Base-by-base conservation (phyloP, 2,888 invertebrate genomes). In the Chrysolina haemoptera region DNA sequence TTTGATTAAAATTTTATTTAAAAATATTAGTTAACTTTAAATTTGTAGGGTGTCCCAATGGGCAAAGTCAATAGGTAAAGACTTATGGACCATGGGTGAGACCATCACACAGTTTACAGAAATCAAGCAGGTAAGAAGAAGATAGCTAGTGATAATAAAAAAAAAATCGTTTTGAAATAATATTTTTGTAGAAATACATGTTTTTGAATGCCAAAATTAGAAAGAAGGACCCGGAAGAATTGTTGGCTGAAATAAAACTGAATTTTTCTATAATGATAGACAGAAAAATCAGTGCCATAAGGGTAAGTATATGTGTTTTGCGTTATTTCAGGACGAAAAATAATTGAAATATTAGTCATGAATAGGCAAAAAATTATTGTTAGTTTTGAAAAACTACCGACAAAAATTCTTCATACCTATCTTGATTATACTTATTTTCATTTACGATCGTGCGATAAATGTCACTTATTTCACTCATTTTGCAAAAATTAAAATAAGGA, bases 271-370 rank as follows among this genome's bases (percentile, higher is more conserved):
- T 92, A 69, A 96, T 97, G 94, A 90, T 97, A 81, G 93, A 94
- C 62, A 91, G 94, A 82, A 96, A 97, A 91, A 95, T 95, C 90
- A 95, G 96, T 83, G 96, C 97, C n/a, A 94, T 97, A 71, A 91
- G 91, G 90, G 94, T 94, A 90, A 88, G 83, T 73, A 41, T n/a
- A 12, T 12, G 27, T 18, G 5, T 27, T 5, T 27, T 27, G 5
- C 5, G 5, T 27, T 27, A 27, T 27, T 27, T 27, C 27, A 27
- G 27, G 5, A 27, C 27, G 5, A 27, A 27, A 27, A 27, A 27
- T n/a, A n/a, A n/a, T n/a, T n/a, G n/a, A n/a, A n/a, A n/a, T n/a
- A n/a, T n/a, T n/a, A n/a, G n/a, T n/a, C n/a, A n/a, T n/a, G n/a
- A n/a, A n/a, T n/a, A n/a, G 27, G 27, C 5, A 27, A 27, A 27